phyloP scores from a whole-genome alignment of 2,113 vertebrate genomes.

The Amblyornis subalaris region DNA sequence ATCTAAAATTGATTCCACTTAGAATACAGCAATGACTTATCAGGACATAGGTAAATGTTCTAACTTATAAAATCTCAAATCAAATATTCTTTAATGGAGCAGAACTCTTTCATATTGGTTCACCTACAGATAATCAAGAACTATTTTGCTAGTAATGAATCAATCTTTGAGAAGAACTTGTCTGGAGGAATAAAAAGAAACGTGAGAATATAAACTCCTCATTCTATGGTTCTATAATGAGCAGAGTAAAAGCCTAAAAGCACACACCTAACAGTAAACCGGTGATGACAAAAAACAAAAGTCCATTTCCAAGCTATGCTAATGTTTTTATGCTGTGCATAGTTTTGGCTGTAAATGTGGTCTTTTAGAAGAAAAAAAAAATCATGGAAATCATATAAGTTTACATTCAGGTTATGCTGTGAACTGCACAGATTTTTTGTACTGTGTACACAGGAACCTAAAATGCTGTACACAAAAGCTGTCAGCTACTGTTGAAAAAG shows the following conservation, averaged over 20 bases:
- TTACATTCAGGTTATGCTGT: not conserved
- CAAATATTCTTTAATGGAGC: not conserved
- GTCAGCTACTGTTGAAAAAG: not conserved
- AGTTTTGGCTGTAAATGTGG: not conserved
- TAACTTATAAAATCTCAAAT: not conserved
- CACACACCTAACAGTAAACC: not conserved
- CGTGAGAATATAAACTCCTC: not conserved
- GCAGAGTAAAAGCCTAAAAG: not conserved
- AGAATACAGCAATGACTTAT: not conserved
- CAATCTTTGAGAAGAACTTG: not conserved
- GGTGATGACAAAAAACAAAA: not conserved
- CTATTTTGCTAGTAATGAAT: not conserved
- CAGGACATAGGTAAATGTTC: not conserved
- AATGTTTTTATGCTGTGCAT: not conserved
- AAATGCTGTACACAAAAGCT: not conserved
- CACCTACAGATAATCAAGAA: not conserved
- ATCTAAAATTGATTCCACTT: not conserved
- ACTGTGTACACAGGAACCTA: not conserved
- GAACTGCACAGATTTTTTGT: not conserved
- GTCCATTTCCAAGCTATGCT: not conserved
- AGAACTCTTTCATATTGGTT: not conserved
- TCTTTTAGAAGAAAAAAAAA: not conserved
- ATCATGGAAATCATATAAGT: fast-evolving
- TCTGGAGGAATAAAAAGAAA: not conserved
- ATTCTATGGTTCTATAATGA: not conserved